Evolutionary conservation across 2,113 vertebrate genomes (phyloP), one percentile per base, ranked within the genome.

Genomic region (Microtus oregoni): DNA sequence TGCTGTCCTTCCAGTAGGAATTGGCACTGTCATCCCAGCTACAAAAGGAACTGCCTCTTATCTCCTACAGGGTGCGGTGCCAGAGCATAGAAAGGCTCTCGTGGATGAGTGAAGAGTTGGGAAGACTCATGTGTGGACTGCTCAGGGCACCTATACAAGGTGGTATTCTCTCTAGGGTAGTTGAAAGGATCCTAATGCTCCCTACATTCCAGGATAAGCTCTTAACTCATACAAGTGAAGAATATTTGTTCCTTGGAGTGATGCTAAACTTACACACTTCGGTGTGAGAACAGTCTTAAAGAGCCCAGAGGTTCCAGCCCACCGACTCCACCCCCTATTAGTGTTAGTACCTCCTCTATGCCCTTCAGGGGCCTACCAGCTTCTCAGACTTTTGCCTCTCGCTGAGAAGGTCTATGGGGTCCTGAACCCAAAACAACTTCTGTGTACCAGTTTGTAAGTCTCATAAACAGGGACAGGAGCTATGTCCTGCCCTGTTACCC

Each of bases 1-100:
- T 44, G 44, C 44, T 44, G 44, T 44, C 44, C 44, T 44, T 44
- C 70, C 50, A 99, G 44, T 98, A 99, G 72, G 98, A 96, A 77
- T 99, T 98, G 1, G 98, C 89, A 68, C 86, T 93, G 44, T 99
- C 98, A 0, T 98, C 98, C 99, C 99, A 99, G 70, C 98, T 98
- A 1, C 98, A 98, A 75, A 99, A 99, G 92, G 98, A 98, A 28
- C 41, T 98, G 91, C 98, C 98, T 35, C 98, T 98, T 2, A 98
- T 28, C 61, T 99, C 76, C 82, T 14, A 12, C 11, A 0, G n/a
- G 11, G n/a, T 1, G 14, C 22, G 5, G 44, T 44, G 44, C 44
- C 6, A 12, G 52, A 11, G 55, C 63, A 11, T 13, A 30, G 73
- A 47, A 24, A 32, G 12, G 52, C n/a, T 30, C 35, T 9, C 0